Evolutionary conservation across 2,888 invertebrate genomes (phyloP), one percentile per base, ranked within the genome.

Genomic region (Cephus nigrinus): DNA sequence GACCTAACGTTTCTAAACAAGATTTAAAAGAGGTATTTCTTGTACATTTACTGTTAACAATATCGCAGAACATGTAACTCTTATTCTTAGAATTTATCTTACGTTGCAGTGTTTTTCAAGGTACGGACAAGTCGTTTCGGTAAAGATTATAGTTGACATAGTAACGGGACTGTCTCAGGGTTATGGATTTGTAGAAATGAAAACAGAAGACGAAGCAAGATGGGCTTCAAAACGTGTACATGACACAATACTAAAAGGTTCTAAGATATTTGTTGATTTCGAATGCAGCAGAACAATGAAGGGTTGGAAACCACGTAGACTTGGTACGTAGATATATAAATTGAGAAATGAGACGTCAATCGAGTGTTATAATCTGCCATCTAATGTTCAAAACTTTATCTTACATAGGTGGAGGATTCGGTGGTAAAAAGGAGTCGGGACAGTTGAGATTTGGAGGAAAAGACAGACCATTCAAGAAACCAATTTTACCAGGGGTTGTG

Each of bases 131-230:
- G 96, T 88, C 91, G 94, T 77, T 86, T 98, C 77, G 93, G 87
- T 83, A 2, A 90, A 88, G 83, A 80, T 91, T 40, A 87, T 98
- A 4, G 93, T 94, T 85, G 97, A 98, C 87, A 93, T 97, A 75
- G 96, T 98, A 0, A 98, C 97, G 0, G 97, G 97, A 0, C 94
- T 94, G 86, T 96, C 97, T 0, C 95, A 95, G 89, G 94, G 96
- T 76, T 98, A 98, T 88, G 97, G 95, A 1, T 98, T 98, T 90
- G 93, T 98, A n/a, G 97, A 97, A 91, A 97, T 94, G 92, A 94
- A 94, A 82, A 93, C 92, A 34, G 92, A 93, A 81, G 91, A 92
- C 23, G 93, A 94, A 76, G 95, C 95, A 11, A 93, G 93, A 78
- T 93, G 92, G 81, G 96, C 96, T 0, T 92, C 94, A 72, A 92